Conservation (phyloP, 2,888 invertebrate species). For the Leptura quadrifasciata region DNA sequence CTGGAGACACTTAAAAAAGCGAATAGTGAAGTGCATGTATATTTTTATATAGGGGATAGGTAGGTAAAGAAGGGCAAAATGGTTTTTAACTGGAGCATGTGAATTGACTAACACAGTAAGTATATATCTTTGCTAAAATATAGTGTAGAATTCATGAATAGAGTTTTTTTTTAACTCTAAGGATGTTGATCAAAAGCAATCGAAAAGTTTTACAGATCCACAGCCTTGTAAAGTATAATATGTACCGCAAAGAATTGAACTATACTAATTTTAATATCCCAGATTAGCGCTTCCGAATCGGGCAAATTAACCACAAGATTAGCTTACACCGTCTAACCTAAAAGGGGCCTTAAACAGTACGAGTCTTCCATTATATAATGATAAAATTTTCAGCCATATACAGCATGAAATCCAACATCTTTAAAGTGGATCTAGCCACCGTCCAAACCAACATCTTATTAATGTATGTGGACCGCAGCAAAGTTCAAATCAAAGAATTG, state of each 20-base stretch:
- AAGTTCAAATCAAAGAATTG: constrained; percentile 77
- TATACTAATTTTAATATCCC: no score
- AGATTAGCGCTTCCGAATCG: no score
- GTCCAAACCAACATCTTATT: constrained; percentile 88
- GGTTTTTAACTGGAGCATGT: no score
- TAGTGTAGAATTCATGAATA: background rate
- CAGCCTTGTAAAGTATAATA: background rate
- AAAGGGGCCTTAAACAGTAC: background rate
- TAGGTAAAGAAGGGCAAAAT: no score
- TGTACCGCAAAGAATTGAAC: no score
- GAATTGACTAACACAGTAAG: background rate
- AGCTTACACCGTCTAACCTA: background rate
- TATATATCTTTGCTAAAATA: background rate
- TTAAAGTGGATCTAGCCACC: constrained; percentile 79
- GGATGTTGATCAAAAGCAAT: background rate
- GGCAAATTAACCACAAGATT: background rate
- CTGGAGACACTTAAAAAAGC: background rate
- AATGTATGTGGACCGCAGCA: constrained; percentile 76
- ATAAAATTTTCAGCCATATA: constrained; percentile 76
- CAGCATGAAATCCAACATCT: constrained; percentile 77
- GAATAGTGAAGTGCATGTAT: background rate
- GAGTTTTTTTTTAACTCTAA: no score
- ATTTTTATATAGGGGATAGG: background rate
- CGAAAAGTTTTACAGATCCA: background rate
- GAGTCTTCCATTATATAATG: background rate